phyloP scores from a whole-genome alignment of 2,888 invertebrate genomes.

The Agelastica alni region DNA sequence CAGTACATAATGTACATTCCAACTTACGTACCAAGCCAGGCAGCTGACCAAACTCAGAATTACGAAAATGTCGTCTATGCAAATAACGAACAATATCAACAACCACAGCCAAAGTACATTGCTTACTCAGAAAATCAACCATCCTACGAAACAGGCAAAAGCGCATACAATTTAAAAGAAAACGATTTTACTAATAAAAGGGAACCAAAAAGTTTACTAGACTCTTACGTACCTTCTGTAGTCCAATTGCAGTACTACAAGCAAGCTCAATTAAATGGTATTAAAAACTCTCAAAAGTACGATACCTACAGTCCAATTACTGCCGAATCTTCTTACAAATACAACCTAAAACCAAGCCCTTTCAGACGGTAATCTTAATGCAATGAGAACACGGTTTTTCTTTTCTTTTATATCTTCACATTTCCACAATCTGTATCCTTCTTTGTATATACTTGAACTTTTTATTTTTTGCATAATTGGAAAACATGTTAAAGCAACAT shows the following conservation, averaged over 20 bases:
- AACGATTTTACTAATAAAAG: conserved; percentile 36
- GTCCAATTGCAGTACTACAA: conserved; percentile 45
- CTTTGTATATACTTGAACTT: too few species aligned
- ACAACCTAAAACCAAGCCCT: conserved; percentile 10
- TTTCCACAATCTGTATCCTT: too few species aligned
- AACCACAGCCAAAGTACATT: conserved; percentile 4
- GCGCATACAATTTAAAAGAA: conserved; percentile 17
- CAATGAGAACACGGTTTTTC: too few species aligned
- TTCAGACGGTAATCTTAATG: conserved; percentile 13
- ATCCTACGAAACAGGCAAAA: conserved; percentile 20
- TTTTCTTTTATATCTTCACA: too few species aligned
- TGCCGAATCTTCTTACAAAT: conserved; percentile 12
- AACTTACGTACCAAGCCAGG: conserved; percentile 30
- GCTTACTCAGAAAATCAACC: conserved; percentile 8
- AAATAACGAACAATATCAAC: conserved; percentile 16
- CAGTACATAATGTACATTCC: conserved; percentile 52
- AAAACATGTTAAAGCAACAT: too few species aligned
- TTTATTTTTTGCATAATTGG: too few species aligned
- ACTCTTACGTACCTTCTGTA: conserved; percentile 58
- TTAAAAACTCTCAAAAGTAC: conserved; percentile 28
- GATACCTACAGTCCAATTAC: conserved; percentile 16
- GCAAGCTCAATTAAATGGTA: conserved; percentile 35
- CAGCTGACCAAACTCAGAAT: conserved; percentile 38
- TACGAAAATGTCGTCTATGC: conserved; percentile 38
- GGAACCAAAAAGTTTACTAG: conserved; percentile 58